Base-by-base conservation (phyloP, 2,888 invertebrate species). In the Masnerella sp. region DNA sequence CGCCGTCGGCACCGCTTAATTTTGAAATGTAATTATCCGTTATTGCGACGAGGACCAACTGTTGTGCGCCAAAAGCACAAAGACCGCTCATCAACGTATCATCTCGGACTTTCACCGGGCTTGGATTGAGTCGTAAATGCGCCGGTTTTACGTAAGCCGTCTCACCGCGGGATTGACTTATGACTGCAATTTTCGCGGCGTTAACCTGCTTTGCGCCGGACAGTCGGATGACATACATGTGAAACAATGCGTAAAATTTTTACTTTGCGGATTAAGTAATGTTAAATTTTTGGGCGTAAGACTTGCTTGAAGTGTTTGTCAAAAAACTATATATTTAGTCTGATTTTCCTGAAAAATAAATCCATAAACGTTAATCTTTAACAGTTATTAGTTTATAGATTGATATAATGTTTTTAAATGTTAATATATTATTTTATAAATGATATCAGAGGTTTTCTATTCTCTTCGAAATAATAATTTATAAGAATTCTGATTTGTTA, bases 81-180 rank as follows among this genome's bases (percentile, higher is more conserved):
- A 71, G 68, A 59, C 32, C 30, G 22, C 64, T 52, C 71, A 59
- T 59, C 75, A 58, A 54, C 59, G 68, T 71, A 75, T 75, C 58
- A 71, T 71, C 72, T 49, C 62, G 56, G 54, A 74, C 72, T 74
- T 76, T 76, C 74, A 69, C 72, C 74, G 25, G 20, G 51, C 69
- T 52, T 40, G 62, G 74, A 74, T 76, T 72, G 74, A 74, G 72
- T 59, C 51, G 69, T 74, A 69, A 74, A 72, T 67, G 22, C 43
- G 54, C 61, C 56, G 59, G 17, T 30, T 71, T 72, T 74, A 72
- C 71, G 58, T 67, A 74, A 72, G 56, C 8, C 49, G 22, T 59
- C 64, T 54, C 40, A 43, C 34, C 30, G 36, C 59, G 30, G 47
- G 59, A 64, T 68, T 65, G 45, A 70, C 70, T 70, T 61, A 51